Conservation (phyloP, 2,888 invertebrate genomes). For the Minunthozetes semirufus region DNA sequence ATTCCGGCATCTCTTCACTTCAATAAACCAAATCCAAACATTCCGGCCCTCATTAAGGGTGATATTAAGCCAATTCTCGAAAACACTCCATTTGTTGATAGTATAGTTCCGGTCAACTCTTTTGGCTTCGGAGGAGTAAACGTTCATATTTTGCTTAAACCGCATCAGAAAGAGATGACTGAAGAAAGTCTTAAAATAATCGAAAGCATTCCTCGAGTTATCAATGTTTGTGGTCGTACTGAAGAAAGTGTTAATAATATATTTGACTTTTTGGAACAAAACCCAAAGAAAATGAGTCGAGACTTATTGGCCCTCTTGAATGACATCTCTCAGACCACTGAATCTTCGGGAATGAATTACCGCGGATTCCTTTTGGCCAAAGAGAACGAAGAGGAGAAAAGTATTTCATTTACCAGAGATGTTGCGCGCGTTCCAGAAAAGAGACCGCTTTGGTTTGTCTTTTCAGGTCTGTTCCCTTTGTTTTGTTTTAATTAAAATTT, state of each 20-base stretch:
- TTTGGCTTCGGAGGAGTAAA: conserved; percentile 98
- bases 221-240: conserved; percentile 76
- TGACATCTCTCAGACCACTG: conserved; percentile 57
- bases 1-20: conserved; percentile 91
- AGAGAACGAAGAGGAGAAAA: conserved; percentile 25
- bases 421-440: conserved; percentile 52
- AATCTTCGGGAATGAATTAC: conserved; percentile 38
- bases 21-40: conserved; percentile 74
- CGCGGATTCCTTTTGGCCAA: conserved; percentile 38
- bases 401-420: conserved; percentile 44
- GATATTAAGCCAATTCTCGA: conserved; percentile 79
- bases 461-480: conserved; percentile 61
- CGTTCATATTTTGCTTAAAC: conserved; percentile 78
- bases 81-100: conserved; percentile 77
- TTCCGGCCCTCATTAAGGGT: conserved; percentile 83
- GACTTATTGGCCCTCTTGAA: conserved; percentile 71
- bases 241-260: conserved; percentile 65
- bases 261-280: conserved; percentile 54
- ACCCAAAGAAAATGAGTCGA: conserved; percentile 56
- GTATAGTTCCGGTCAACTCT: conserved; percentile 86
- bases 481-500: neutral
- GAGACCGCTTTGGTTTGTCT: conserved; percentile 86
- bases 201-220: conserved; percentile 58
- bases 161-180: conserved; percentile 57
- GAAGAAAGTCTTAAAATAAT: conserved; percentile 28